phyloP scores from a whole-genome alignment of 2,797 vertebrate species.

The Silurus aristotelis region DNA sequence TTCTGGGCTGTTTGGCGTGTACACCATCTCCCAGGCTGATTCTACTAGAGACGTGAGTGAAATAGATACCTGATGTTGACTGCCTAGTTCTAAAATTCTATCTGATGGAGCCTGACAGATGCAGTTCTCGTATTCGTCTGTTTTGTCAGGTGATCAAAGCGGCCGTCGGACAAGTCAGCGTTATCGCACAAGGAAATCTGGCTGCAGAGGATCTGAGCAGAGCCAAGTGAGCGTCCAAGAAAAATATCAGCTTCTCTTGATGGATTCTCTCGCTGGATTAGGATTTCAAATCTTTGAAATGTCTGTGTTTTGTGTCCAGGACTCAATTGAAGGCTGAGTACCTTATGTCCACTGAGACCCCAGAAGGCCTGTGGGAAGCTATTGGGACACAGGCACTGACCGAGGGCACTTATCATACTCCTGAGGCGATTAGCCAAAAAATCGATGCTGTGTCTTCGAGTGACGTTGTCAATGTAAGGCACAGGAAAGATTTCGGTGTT shows the following conservation, averaged over 20 bases:
- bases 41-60: conserved; percentile 81
- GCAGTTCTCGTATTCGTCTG: not conserved
- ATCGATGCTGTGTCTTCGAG: conserved; percentile 83
- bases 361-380: conserved; percentile 82
- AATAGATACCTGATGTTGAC: not conserved
- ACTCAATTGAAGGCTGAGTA: conserved; percentile 83
- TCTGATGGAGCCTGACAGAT: not conserved
- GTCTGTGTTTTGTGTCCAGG: conserved; percentile 67
- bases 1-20: conserved; percentile 93
- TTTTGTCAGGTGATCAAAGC: conserved; percentile 84
- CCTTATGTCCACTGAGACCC: conserved; percentile 87
- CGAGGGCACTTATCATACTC: conserved; percentile 75
- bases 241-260: not conserved
- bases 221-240: conserved; percentile 87
- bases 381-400: conserved; percentile 83
- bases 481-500: not conserved
- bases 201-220: conserved; percentile 78
- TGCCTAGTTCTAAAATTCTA: not conserved
- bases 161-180: conserved; percentile 83
- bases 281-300: conserved; percentile 61
- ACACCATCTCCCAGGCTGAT: conserved; percentile 82
- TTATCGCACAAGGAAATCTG: conserved; percentile 82
- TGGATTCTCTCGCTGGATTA: not conserved
- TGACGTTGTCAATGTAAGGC: conserved; percentile 87
- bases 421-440: conserved; percentile 75